Conservation (phyloP, 1,140 invertebrate genomes). For the Temnothorax curvispinosus region DNA sequence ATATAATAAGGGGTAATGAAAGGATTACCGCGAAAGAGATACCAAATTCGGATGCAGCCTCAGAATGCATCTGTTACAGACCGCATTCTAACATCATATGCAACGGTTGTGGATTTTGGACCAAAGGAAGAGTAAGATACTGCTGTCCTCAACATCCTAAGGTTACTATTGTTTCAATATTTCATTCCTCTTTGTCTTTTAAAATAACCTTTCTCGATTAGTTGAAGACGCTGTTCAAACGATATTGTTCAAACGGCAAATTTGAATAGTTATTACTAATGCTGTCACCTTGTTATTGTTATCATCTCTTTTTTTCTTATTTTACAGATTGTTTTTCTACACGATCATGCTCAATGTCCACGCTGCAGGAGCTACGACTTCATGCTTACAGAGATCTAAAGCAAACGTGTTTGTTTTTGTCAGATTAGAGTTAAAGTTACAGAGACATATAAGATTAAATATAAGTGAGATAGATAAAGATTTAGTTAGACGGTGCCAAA, state of each 20-base stretch:
- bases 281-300: background rate
- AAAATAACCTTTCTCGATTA: background rate
- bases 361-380: constrained; percentile 26
- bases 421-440: background rate
- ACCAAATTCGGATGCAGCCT: background rate
- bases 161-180: constrained; percentile 48
- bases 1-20: background rate
- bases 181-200: background rate
- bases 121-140: constrained; percentile 64
- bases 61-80: constrained; percentile 65
- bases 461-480: background rate
- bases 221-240: background rate
- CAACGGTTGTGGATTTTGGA: constrained; percentile 67
- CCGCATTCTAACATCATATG: constrained; percentile 65
- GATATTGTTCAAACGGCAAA: background rate
- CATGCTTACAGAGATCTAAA: constrained; percentile 35
- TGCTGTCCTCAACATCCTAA: constrained; percentile 68
- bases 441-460: background rate
- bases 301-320: background rate
- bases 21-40: background rate
- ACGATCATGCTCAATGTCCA: constrained; percentile 35
- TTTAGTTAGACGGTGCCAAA: background rate
- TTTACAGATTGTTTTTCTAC: constrained; percentile 38
- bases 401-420: background rate
- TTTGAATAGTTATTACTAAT: background rate